These are phyloP conservation scores for Mythimna impura DNA, from an alignment of 2,888 invertebrate genomes.

Conservation along the genomic window DNA sequence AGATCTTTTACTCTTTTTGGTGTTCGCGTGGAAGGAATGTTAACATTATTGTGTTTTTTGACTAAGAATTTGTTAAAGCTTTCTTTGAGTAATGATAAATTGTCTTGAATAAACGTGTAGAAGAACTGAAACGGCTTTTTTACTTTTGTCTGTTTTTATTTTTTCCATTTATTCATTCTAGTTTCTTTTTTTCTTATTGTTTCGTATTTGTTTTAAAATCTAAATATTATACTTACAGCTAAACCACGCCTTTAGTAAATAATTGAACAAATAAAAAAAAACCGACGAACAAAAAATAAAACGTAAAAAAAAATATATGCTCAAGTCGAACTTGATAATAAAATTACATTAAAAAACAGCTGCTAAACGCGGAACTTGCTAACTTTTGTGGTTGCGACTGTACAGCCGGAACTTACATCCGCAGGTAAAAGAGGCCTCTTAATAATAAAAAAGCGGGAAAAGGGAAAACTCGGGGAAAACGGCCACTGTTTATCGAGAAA, in stretches of 20 bases:
- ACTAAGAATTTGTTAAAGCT: conserved; percentile 40
- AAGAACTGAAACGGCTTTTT: background rate
- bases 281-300: background rate
- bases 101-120: conserved; percentile 8
- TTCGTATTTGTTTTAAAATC: background rate
- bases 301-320: conserved; percentile 11
- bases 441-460: conserved; percentile 85
- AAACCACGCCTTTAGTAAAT: background rate
- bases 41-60: conserved; percentile 47
- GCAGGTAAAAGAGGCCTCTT: conserved; percentile 81
- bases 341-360: conserved; percentile 44
- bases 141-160: background rate
- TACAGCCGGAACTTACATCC: conserved; percentile 79
- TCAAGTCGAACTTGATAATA: conserved; percentile 10
- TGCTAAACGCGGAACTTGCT: conserved; percentile 24
- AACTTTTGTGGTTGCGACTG: conserved; percentile 70
- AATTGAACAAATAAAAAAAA: background rate
- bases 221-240: background rate
- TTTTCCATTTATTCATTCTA: background rate
- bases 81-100: conserved; percentile 25
- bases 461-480: conserved; percentile 81
- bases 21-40: conserved; percentile 55
- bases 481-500: conserved; percentile 86
- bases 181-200: background rate
- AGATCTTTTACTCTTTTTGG: conserved; percentile 58